Conservation (phyloP, 2,888 invertebrate species). For the Andrena bucephala region DNA sequence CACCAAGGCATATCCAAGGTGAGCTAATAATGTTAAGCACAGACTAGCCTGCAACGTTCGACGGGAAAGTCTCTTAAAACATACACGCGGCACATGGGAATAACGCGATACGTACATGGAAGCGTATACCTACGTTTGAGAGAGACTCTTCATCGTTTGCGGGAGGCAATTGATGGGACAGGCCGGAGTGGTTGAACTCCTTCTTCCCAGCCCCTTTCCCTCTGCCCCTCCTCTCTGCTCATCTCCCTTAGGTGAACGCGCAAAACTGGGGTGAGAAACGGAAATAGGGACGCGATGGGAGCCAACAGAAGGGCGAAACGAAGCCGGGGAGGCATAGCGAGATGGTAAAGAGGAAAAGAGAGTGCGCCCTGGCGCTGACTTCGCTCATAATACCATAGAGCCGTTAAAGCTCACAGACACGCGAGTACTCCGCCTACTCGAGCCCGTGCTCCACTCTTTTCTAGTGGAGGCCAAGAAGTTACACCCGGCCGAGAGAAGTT, state of each 20-base stretch:
- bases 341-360: constrained; percentile 45
- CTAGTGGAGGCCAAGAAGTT: constrained; percentile 63
- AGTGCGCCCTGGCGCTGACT: constrained; percentile 55
- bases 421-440: constrained; percentile 61
- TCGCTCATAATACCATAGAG: constrained; percentile 67
- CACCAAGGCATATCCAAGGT: too few species aligned
- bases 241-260: constrained; percentile 38
- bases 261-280: constrained; percentile 51
- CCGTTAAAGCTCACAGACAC: constrained; percentile 66
- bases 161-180: constrained; percentile 13
- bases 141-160: neutral
- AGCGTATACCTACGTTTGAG: neutral
- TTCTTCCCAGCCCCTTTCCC: neutral
- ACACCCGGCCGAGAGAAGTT: constrained; percentile 54
- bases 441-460: constrained; percentile 58
- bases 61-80: too few species aligned
- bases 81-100: too few species aligned
- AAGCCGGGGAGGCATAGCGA: constrained; percentile 16
- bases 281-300: constrained; percentile 35
- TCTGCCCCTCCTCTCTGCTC: neutral
- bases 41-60: too few species aligned
- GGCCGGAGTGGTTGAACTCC: constrained; percentile 33
- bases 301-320: constrained; percentile 28
- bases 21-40: too few species aligned
- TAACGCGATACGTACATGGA: too few species aligned